Evolutionary conservation across 2,888 invertebrate species (phyloP), one percentile per base, ranked within the genome.

Genomic region (Pocota personata): DNA sequence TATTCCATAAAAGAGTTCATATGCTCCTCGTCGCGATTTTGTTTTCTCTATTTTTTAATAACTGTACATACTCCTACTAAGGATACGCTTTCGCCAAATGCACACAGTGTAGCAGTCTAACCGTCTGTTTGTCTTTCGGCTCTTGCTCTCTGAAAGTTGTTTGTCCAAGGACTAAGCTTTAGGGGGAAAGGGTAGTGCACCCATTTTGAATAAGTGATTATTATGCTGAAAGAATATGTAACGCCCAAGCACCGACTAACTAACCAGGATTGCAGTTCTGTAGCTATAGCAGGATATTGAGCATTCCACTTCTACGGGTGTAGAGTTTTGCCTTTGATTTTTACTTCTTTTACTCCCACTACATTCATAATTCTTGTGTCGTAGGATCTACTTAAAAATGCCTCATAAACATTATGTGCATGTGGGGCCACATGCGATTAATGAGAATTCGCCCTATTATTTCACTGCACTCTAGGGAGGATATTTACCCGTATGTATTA

Each of bases 131-230:
- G 72, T 66, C 57, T 80, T 80, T 73, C 79, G 79, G 79, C 66
- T 80, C 73, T 80, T 80, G 72, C 79, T 66, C 73, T 80, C 66
- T 67, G 35, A 73, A 58, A 73, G 73, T 66, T 80, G 73, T 80
- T 80, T 80, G 73, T 60, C 40, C 66, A 73, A 67, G 16, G 50
- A 73, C 66, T 62, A 62, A 73, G 60, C 73, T 73, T 58, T 14
- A 14, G 12, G 57, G 50, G 48, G 66, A 43, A 57, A 57, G 78
- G 64, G 72, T 58, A 66, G 48, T 79, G 64, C 64, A 72, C 72
- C 64, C 72, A 80, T 80, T 79, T 80, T 72, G 79, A 80, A 80
- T 80, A 73, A 80, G 79, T 66, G 72, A 80, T 72, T 80, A 80
- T 80, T 80, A 72, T 80, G 66, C 72, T 58, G 35, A 58, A 73